phyloP scores from a whole-genome alignment of 1,140 invertebrate genomes.

The Caerostris darwini region DNA sequence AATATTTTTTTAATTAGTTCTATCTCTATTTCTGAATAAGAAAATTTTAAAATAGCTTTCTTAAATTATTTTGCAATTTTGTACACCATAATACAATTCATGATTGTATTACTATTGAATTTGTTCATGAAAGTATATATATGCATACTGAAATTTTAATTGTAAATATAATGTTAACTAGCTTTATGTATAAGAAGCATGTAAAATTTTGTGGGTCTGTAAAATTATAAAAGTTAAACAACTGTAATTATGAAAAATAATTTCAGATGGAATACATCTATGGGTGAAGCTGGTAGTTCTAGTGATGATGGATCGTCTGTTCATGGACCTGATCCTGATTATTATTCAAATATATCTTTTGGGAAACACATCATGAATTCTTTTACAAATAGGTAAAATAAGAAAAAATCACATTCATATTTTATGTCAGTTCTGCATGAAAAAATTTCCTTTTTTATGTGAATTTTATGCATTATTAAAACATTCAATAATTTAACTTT shows the following conservation, averaged over 20 bases:
- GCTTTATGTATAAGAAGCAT: neutral
- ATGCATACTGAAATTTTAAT: neutral
- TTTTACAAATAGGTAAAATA: constrained; percentile 44
- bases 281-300: constrained; percentile 70
- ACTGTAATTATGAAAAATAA: neutral
- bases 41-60: no score
- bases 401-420: neutral
- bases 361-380: neutral
- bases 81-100: no score
- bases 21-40: no score
- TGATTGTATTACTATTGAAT: no score
- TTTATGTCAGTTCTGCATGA: no score
- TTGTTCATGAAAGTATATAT: no score
- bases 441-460: no score
- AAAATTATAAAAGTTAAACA: neutral
- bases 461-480: no score
- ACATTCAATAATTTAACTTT: no score
- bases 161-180: neutral
- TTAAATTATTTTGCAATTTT: no score
- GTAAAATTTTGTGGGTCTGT: neutral
- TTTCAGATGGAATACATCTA: constrained; percentile 54
- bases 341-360: neutral
- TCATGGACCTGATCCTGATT: constrained; percentile 66
- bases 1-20: no score
- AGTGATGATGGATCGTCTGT: constrained; percentile 75